Evolutionary conservation across 2,797 vertebrate genomes (phyloP), one percentile per base, ranked within the genome.

Genomic region (Fratercula arctica): DNA sequence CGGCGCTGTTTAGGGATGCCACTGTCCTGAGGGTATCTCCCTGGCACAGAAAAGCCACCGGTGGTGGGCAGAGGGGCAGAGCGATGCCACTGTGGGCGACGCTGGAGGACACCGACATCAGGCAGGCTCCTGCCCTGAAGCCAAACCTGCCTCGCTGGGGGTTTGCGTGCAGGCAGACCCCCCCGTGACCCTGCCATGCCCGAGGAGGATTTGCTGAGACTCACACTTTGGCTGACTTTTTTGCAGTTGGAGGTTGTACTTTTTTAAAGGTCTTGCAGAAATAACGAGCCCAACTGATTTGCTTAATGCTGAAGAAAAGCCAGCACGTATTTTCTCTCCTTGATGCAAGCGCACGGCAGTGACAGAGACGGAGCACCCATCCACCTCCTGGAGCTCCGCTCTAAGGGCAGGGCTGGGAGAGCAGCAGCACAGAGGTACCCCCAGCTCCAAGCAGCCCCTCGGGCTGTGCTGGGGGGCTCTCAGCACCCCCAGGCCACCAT

Each of bases 61-160:
- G 29, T 10, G 13, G 11, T 48, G 46, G 46, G 9, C n/a, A 63
- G 33, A 84, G 25, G 24, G 78, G 18, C 12, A 0, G 1, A 20
- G 45, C 0, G 1, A 11, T 68, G 43, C 37, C 20, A 18, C 19
- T 7, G 4, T 5, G 39, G 45, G 12, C 0, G 0, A 8, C 13
- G 28, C 60, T 37, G 37, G 61, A 66, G 23, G 28, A 39, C 12
- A 18, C 41, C 31, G n/a, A 2, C 8, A 33, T 14, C 26, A 11
- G 61, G 61, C 60, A 45, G 50, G 9, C 21, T 37, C 37, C 53
- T 37, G 23, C 33, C 33, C 28, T n/a, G 37, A 45, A 51, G 28
- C n/a, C 6, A 3, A 31, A 25, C 13, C 19, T 29, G 19, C 41
- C 53, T 53, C 1, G 1, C 35, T 23, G 26, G 9, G 10, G 35